Conservation (phyloP, 2,888 invertebrate species). For the Lydus trimaculatus region DNA sequence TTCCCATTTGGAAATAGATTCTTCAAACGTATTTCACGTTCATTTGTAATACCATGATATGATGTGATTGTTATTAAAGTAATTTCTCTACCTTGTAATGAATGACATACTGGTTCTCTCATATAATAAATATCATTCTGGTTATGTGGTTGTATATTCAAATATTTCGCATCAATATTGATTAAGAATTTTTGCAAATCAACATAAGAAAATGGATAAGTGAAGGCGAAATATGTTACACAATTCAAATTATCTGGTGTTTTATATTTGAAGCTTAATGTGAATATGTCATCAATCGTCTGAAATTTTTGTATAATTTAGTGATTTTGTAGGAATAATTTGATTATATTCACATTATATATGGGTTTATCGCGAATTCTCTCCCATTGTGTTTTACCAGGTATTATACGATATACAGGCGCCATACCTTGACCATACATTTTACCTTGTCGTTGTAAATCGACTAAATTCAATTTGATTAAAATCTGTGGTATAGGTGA, state of each 20-base stretch:
- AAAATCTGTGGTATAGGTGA: constrained; percentile 64
- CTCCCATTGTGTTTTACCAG: constrained; percentile 84
- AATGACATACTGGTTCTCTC: constrained; percentile 80
- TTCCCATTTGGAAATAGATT: constrained; percentile 77
- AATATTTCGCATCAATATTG: constrained; percentile 71
- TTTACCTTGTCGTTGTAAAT: constrained; percentile 88
- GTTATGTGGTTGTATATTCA: constrained; percentile 54
- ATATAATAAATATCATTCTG: constrained; percentile 83
- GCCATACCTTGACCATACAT: constrained; percentile 92
- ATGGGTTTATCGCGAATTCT: constrained; percentile 81
- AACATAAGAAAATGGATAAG: constrained; percentile 87
- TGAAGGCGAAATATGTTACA: constrained; percentile 87
- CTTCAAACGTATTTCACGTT: constrained; percentile 75
- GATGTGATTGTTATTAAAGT: constrained; percentile 87
- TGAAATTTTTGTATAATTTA: constrained; percentile 55
- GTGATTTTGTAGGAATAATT: background rate
- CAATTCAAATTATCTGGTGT: constrained; percentile 75
- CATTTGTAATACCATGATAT: constrained; percentile 75
- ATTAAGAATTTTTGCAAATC: constrained; percentile 79
- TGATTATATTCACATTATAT: constrained; percentile 67
- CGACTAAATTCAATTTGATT: constrained; percentile 84
- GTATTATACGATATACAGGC: constrained; percentile 78
- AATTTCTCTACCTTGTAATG: constrained; percentile 78
- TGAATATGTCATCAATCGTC: constrained; percentile 77
- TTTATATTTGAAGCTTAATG: constrained; percentile 75